These are phyloP conservation scores for Morelia viridis DNA, from an alignment of 2,797 vertebrate species.

Conservation along the genomic window DNA sequence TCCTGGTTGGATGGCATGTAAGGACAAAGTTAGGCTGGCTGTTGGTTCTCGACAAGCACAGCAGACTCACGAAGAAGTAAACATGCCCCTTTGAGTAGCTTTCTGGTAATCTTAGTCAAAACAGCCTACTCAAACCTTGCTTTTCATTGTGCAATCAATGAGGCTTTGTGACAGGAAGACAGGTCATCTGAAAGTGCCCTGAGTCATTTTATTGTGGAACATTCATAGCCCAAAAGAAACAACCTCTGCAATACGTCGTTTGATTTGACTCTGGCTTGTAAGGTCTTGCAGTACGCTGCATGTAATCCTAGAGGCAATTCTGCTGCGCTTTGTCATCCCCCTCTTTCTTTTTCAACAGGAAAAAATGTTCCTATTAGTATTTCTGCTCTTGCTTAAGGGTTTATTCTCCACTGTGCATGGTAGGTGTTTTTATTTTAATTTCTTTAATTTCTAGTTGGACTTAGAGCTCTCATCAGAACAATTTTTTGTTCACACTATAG, in stretches of 20 bases:
- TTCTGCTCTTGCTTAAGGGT: constrained; percentile 32
- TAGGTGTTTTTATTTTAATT: not conserved
- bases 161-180: not conserved
- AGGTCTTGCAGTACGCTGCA: constrained; percentile 13
- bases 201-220: not conserved
- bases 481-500: constrained; percentile 6
- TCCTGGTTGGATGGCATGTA: too few species aligned
- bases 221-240: constrained; percentile 23
- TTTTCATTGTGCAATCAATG: not conserved
- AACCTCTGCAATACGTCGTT: constrained; percentile 7
- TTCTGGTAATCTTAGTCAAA: not conserved
- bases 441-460: constrained; percentile 20
- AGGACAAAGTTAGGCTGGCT: too few species aligned
- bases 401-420: not conserved
- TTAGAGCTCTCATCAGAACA: constrained; percentile 33
- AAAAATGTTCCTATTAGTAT: constrained; percentile 41
- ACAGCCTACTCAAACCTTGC: not conserved
- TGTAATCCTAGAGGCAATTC: constrained; percentile 25
- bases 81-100: not conserved
- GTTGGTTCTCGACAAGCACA: too few species aligned
- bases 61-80: too few species aligned
- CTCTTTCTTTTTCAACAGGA: constrained; percentile 30
- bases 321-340: constrained; percentile 30
- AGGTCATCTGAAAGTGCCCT: not conserved
- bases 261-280: constrained; percentile 37